Evolutionary conservation across 1,140 invertebrate genomes (phyloP).

Genomic region (Myzus persicae): DNA sequence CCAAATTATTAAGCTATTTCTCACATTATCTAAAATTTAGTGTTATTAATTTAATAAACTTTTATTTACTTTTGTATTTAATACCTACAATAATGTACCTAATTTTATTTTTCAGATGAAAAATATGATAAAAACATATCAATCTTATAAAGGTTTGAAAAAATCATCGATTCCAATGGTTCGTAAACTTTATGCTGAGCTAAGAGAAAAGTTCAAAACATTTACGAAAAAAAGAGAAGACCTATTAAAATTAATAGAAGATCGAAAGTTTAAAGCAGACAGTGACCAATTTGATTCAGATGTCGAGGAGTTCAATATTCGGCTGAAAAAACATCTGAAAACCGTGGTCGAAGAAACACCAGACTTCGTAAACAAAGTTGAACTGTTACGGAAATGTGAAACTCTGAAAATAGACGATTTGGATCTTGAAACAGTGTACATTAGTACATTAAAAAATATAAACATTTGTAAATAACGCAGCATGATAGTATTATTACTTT

Average conservation of each 20-base stretch:
- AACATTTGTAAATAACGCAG: neutral
- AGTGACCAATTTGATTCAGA: neutral
- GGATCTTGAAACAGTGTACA: neutral
- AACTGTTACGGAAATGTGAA: neutral
- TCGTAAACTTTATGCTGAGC: neutral
- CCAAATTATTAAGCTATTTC: neutral
- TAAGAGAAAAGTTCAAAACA: neutral
- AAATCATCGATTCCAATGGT: neutral
- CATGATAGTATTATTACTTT: neutral
- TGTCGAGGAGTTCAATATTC: neutral
- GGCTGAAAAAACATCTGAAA: neutral
- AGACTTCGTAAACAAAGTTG: neutral
- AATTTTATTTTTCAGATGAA: neutral
- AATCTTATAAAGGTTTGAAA: neutral
- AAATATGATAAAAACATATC: slow-evolving; percentile 24
- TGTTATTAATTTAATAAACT: neutral
- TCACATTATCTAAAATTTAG: neutral
- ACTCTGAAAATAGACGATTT: neutral
- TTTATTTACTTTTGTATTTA: neutral
- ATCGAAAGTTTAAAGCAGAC: neutral
- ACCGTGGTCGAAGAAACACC: neutral
- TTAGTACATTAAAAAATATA: neutral
- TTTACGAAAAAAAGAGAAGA: slow-evolving; percentile 24
- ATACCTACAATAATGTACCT: neutral
- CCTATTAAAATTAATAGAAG: neutral